phyloP scores from a whole-genome alignment of 2,113 vertebrate genomes.

The Rutilus rutilus region DNA sequence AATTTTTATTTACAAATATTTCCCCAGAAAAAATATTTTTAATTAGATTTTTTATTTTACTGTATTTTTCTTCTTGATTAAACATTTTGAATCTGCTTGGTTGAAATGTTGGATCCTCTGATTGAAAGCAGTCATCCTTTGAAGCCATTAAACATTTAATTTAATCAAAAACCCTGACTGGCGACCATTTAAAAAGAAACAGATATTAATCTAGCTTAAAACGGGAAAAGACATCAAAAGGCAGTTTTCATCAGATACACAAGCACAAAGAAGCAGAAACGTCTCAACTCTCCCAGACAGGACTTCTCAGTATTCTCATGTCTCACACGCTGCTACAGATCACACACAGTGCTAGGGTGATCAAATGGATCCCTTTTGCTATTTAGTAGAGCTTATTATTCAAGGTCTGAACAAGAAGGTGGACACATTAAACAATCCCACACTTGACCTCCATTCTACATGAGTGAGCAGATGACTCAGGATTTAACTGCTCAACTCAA shows the following conservation, averaged over 20 bases:
- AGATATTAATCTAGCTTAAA: background rate
- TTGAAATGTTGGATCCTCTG: background rate
- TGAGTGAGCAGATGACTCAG: constrained; percentile 19
- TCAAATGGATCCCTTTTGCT: background rate
- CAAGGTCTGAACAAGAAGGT: background rate
- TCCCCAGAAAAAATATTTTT: background rate
- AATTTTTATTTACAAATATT: background rate
- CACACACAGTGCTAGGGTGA: background rate
- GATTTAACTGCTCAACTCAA: constrained; percentile 33
- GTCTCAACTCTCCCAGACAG: constrained; percentile 40
- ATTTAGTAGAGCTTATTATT: background rate
- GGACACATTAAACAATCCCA: constrained; percentile 21
- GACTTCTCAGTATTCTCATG: constrained; percentile 34
- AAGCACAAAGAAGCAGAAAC: background rate
- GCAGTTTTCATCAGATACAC: background rate
- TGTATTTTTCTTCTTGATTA: background rate
- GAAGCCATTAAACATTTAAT: background rate
- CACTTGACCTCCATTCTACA: constrained; percentile 43
- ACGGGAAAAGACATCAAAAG: background rate
- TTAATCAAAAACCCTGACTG: background rate
- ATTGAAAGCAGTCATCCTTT: background rate
- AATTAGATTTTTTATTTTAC: background rate
- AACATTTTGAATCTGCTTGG: background rate
- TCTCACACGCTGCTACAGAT: constrained; percentile 36
- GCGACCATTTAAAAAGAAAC: background rate